Evolutionary conservation across 2,113 vertebrate genomes (phyloP), one percentile per base, ranked within the genome.

Genomic region (Apteryx mantelli): DNA sequence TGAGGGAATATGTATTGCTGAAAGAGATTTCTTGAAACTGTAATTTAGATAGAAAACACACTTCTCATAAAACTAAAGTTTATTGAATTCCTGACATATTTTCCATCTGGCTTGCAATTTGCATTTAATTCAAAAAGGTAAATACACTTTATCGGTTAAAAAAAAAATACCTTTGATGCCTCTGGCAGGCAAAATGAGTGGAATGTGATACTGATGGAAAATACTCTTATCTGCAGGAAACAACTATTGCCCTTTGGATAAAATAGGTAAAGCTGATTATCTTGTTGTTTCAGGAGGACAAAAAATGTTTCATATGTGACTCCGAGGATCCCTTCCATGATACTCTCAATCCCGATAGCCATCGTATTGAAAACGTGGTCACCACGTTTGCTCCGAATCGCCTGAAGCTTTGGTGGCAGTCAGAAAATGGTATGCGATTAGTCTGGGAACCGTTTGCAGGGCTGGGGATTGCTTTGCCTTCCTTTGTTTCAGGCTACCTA

Each of bases 361-460:
- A 99, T 95, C 98, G 98, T 14, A 98, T 99, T 58, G 99, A 99
- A 97, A 99, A 99, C 20, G 99, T 99, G 0, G 99, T 99, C 93
- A 99, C 99, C 9, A 99, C 99, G 0, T 99, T 99, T 2, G 99
- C 98, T 71, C 99, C 98, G 1, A 99, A 99, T 96, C 98, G 99
- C 77, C 98, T 99, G 63, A 99, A 99, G 98, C 99, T 99, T 66
- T 99, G 99, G 99, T 99, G 99, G 99, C 99, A 99, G 93, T 99
- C 99, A 0, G 99, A 99, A 98, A 99, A 99, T 58, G 99, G 99
- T 99, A 97, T 66, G 98, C 61, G 17, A 36, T 75, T 97, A 77
- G 48, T 78, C 63, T 66, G 40, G 86, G 88, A 91, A 87, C 56
- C 79, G 18, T 87, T 93, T 83, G 60, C 40, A 17, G 46, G 42